Conservation (phyloP, 2,113 vertebrate species). For the Sialia sialis region DNA sequence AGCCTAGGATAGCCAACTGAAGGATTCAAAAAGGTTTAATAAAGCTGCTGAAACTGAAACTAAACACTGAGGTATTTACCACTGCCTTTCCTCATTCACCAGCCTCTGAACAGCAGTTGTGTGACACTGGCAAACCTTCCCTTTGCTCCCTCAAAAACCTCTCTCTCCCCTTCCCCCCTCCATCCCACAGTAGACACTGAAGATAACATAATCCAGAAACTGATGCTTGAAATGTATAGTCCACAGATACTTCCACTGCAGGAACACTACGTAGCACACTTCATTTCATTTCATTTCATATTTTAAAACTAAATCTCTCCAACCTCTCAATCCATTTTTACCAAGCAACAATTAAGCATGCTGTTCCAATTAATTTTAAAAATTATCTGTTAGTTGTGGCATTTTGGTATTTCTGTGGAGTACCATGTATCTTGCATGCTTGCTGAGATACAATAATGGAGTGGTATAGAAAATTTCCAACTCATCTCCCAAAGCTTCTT, state of each 20-base stretch:
- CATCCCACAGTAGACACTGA: background rate
- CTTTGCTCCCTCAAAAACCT: background rate
- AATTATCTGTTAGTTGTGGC: background rate
- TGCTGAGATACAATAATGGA: background rate
- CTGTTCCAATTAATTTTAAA: background rate
- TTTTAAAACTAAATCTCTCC: background rate
- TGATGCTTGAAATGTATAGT: background rate
- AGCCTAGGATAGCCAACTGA: background rate
- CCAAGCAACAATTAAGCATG: background rate
- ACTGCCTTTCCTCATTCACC: background rate
- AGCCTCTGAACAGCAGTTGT: background rate
- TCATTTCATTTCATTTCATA: background rate
- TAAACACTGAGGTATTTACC: background rate
- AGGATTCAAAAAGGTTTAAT: background rate
- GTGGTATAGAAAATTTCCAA: background rate
- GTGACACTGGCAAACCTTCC: background rate
- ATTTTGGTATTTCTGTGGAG: background rate
- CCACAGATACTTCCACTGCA: background rate
- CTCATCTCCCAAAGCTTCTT: background rate
- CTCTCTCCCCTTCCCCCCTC: background rate
- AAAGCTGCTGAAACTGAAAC: background rate
- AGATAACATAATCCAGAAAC: background rate
- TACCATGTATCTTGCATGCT: background rate
- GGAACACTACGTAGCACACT: background rate
- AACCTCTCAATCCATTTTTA: background rate